Conservation (phyloP, 2,888 invertebrate genomes). For the Acanthosepion esculentum region DNA sequence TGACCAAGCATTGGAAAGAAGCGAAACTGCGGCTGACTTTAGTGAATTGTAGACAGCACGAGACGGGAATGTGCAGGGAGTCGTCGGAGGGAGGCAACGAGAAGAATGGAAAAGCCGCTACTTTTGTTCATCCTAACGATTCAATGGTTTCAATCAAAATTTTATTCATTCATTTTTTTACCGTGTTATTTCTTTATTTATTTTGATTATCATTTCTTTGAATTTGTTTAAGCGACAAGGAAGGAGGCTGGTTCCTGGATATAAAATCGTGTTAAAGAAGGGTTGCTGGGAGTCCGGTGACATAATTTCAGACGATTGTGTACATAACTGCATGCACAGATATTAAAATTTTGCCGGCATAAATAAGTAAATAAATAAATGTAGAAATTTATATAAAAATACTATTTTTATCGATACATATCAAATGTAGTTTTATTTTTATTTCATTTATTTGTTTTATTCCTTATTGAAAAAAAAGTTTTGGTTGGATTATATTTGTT, state of each 20-base stretch:
- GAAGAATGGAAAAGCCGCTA: not conserved
- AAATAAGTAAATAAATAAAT: not conserved
- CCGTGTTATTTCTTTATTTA: not conserved
- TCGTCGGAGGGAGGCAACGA: not conserved
- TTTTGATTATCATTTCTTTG: not conserved
- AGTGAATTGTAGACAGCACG: not conserved
- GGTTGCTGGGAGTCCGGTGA: not conserved
- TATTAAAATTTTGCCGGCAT: not conserved
- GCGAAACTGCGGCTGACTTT: slow-evolving; percentile 33
- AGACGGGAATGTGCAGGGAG: not conserved
- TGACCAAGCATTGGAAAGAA: not conserved
- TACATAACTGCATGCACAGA: not conserved
- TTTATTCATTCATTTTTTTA: not conserved
- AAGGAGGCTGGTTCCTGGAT: not conserved
- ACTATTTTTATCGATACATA: slow-evolving; percentile 7
- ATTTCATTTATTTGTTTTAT: not conserved
- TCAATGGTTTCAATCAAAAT: slow-evolving; percentile 16
- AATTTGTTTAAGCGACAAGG: not conserved
- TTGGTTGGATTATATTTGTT: not conserved
- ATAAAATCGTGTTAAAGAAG: not conserved
- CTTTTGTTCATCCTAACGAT: slow-evolving; percentile 7
- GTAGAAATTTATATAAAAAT: not conserved
- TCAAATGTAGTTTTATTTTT: not conserved
- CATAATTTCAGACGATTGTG: not conserved
- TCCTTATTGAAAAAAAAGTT: not conserved